Evolutionary conservation across 2,797 vertebrate genomes (phyloP).

Genomic region (Pagetopsis macropterus): DNA sequence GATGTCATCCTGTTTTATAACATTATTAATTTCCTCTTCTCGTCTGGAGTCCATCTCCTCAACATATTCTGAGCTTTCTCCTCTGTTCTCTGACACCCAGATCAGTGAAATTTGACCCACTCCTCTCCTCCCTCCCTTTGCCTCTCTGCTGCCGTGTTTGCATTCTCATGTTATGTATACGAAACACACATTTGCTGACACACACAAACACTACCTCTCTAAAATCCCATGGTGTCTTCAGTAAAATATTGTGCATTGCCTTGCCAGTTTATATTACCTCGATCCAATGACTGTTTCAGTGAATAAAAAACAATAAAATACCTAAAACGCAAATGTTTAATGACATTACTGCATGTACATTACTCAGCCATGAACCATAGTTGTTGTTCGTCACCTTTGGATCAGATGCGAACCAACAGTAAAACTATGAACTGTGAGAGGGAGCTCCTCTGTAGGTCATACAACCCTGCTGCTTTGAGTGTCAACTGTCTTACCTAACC

Average conservation of each 20-base stretch:
- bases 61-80: constrained; percentile 1
- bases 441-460: constrained; percentile 33
- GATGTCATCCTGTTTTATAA: not conserved
- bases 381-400: not conserved
- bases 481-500: constrained; percentile 62
- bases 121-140: constrained; percentile 20
- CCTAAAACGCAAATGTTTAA: not conserved
- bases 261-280: not conserved
- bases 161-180: constrained; percentile 38
- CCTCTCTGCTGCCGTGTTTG: constrained; percentile 34
- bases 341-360: not conserved
- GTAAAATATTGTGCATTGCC: not conserved
- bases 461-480: constrained; percentile 64
- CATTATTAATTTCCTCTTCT: not conserved
- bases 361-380: not conserved
- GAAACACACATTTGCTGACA: constrained; percentile 49
- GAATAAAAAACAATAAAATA: not conserved
- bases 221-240: constrained; percentile 1
- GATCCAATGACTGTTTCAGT: not conserved
- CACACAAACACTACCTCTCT: constrained; percentile 20
- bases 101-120: constrained; percentile 50
- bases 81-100: constrained; percentile 14
- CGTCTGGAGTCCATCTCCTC: not conserved
- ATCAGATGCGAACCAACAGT: not conserved
- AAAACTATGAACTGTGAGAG: not conserved